phyloP scores from a whole-genome alignment of 2,113 vertebrate genomes.

The Climacteris rufus region DNA sequence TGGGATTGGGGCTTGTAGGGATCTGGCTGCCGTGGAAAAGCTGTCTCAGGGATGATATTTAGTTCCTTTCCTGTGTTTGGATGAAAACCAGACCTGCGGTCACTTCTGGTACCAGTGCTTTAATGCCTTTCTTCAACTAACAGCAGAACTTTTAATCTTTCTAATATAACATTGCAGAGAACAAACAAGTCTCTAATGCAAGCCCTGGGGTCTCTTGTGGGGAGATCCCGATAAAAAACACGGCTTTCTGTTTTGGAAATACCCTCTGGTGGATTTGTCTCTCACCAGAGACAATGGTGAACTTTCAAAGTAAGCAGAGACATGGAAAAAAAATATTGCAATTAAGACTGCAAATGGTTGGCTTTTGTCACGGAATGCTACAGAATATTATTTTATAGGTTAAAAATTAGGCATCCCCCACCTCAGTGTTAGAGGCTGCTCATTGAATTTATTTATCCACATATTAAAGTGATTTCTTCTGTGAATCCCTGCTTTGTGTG shows the following conservation, averaged over 20 bases:
- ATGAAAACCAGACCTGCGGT: constrained; percentile 44
- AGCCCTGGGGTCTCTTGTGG: constrained; percentile 31
- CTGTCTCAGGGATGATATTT: not conserved
- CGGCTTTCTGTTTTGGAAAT: constrained; percentile 62
- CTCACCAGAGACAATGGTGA: constrained; percentile 39
- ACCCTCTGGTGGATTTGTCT: constrained; percentile 56
- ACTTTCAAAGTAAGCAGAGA: constrained; percentile 51
- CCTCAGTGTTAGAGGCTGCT: not conserved
- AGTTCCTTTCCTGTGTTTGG: not conserved
- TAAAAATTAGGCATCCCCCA: not conserved
- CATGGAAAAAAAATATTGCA: not conserved
- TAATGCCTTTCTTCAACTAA: constrained; percentile 16
- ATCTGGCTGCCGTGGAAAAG: not conserved
- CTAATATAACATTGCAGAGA: constrained; percentile 47
- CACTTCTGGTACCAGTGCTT: constrained; percentile 22
- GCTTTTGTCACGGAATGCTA: constrained; percentile 8
- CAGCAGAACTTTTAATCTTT: constrained; percentile 35
- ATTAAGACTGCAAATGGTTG: constrained; percentile 27
- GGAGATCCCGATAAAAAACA: constrained; percentile 54
- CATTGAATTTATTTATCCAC: not conserved
- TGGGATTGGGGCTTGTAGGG: not conserved
- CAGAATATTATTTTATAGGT: not conserved
- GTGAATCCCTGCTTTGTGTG: not conserved
- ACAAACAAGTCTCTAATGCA: constrained; percentile 53
- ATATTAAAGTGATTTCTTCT: not conserved